Evolutionary conservation across 2,888 invertebrate species (phyloP).

Genomic region (Sesia bembeciformis): DNA sequence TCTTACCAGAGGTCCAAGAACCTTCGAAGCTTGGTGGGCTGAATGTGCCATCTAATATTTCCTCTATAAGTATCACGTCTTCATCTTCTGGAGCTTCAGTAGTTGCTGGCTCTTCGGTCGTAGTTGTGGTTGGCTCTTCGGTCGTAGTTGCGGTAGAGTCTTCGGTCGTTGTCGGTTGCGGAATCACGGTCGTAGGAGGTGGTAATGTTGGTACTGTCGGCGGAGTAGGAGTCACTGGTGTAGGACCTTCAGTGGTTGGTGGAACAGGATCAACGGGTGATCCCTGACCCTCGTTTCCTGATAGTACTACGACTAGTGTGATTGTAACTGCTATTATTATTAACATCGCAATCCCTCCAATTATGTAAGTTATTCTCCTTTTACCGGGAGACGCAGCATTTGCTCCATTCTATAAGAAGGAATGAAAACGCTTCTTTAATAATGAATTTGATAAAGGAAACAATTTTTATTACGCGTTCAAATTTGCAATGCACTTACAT

Average conservation of each 20-base stretch:
- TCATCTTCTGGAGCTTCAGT: not conserved
- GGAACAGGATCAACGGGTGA: slow-evolving; percentile 34
- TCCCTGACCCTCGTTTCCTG: slow-evolving; percentile 34
- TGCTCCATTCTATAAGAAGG: too few relatives aligned
- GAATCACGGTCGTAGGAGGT: not conserved
- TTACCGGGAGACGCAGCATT: too few relatives aligned
- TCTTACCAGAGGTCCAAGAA: slow-evolving; percentile 85
- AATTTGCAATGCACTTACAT: too few relatives aligned
- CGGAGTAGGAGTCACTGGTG: slow-evolving; percentile 5
- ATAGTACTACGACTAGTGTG: slow-evolving; percentile 73
- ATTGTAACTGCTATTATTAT: slow-evolving; percentile 76
- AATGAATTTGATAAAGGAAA: too few relatives aligned
- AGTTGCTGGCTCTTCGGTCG: not conserved
- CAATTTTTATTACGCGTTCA: too few relatives aligned
- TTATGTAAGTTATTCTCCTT: too few relatives aligned
- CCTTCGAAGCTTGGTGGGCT: slow-evolving; percentile 83
- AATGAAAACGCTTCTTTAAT: too few relatives aligned
- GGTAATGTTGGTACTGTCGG: not conserved
- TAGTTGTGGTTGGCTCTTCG: not conserved
- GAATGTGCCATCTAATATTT: slow-evolving; percentile 80
- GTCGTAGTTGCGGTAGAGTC: slow-evolving; percentile 27
- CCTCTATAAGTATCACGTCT: slow-evolving; percentile 75
- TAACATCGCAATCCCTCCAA: slow-evolving; percentile 55
- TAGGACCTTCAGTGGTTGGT: slow-evolving; percentile 30
- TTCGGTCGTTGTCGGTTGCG: not conserved